phyloP scores from a whole-genome alignment of 2,797 vertebrate species.

The Thripadectes ignobilis region DNA sequence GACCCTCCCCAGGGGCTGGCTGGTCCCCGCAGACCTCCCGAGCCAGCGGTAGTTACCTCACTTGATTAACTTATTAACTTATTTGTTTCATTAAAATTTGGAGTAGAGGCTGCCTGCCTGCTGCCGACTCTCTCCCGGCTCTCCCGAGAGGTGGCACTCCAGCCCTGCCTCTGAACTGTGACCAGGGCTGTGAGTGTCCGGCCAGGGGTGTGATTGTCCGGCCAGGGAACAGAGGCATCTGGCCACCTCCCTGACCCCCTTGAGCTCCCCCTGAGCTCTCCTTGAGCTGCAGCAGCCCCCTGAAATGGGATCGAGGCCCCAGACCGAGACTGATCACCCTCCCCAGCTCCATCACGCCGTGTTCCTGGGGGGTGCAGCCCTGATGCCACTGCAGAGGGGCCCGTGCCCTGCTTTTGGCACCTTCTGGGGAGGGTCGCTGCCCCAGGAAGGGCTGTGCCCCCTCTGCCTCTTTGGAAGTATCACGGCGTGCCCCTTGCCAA shows the following conservation, averaged over 20 bases:
- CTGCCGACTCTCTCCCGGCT: neutral
- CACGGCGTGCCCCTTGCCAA: neutral
- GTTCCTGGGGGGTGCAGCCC: neutral
- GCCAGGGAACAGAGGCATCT: neutral
- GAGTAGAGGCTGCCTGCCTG: slow-evolving; percentile 68
- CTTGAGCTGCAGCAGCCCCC: rapidly evolving
- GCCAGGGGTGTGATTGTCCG: neutral
- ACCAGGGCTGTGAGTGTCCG: rapidly evolving
- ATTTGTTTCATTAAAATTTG: slow-evolving; percentile 96
- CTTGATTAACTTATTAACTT: slow-evolving; percentile 95
- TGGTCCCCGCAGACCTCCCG: slow-evolving; percentile 59
- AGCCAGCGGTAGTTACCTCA: slow-evolving; percentile 85
- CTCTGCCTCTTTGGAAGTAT: neutral
- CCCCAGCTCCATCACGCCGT: rapidly evolving
- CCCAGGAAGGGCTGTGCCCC: neutral
- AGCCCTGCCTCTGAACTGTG: neutral
- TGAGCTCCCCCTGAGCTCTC: too few relatives aligned
- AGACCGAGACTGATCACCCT: rapidly evolving
- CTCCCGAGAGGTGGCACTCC: slow-evolving; percentile 60
- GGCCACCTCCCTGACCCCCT: neutral
- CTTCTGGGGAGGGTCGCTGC: neutral
- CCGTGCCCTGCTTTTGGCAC: rapidly evolving
- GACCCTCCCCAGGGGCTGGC: neutral
- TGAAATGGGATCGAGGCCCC: rapidly evolving
- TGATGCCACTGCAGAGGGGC: neutral